phyloP scores from a whole-genome alignment of 2,797 vertebrate species.

The Neosalanx taihuensis region DNA sequence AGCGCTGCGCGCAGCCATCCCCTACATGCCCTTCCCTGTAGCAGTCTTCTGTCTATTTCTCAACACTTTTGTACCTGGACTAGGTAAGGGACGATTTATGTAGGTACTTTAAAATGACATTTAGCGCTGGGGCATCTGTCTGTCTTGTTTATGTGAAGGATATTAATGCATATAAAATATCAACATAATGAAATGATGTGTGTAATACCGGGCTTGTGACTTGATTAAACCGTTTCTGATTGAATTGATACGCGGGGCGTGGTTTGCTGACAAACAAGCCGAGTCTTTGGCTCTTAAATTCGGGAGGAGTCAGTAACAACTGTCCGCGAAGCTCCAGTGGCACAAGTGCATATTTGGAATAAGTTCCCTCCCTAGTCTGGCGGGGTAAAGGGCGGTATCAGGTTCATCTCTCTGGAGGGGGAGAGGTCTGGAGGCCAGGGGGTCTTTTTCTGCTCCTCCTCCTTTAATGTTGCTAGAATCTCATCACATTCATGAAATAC shows the following conservation, averaged over 20 bases:
- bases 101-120: background rate
- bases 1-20: slow-evolving; percentile 91
- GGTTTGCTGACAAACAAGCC: background rate
- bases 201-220: background rate
- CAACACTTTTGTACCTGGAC: slow-evolving; percentile 96
- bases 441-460: background rate
- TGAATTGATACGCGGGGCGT: background rate
- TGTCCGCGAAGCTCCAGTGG: background rate
- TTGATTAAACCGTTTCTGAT: background rate
- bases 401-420: background rate
- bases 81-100: slow-evolving; percentile 77
- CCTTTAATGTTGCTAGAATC: background rate
- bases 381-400: background rate
- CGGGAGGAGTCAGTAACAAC: background rate
- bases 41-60: slow-evolving; percentile 95
- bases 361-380: background rate
- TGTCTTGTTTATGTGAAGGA: background rate
- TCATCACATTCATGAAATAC: too few relatives aligned
- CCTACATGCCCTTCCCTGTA: slow-evolving; percentile 94
- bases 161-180: too few relatives aligned
- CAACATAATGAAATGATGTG: background rate
- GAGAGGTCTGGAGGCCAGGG: background rate
- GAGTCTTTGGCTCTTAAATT: background rate
- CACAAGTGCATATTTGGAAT: background rate
- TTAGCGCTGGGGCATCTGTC: background rate